These are phyloP conservation scores for Rhopalosiphum maidis DNA, from an alignment of 1,140 invertebrate genomes.

Conservation along the genomic window DNA sequence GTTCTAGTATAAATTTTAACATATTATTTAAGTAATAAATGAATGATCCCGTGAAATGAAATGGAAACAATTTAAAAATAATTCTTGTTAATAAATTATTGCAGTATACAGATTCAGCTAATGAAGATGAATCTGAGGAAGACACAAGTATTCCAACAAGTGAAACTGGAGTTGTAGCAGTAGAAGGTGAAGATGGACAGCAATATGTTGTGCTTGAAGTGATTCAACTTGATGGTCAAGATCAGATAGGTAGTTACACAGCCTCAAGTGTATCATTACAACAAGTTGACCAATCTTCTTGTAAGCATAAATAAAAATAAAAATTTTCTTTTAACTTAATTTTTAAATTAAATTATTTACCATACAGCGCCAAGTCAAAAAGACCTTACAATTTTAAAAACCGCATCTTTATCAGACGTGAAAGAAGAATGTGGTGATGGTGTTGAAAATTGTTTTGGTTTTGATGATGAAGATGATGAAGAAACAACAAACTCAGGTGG, in stretches of 20 bases:
- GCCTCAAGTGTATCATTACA: slow-evolving; percentile 59
- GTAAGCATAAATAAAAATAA: background rate
- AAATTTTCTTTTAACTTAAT: background rate
- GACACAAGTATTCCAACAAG: slow-evolving; percentile 63
- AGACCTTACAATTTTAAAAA: slow-evolving; percentile 53
- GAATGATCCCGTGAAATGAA: background rate
- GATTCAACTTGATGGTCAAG: slow-evolving; percentile 77
- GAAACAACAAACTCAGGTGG: slow-evolving; percentile 58
- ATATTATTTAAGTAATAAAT: background rate
- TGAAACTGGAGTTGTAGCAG: slow-evolving; percentile 66
- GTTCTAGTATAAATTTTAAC: background rate
- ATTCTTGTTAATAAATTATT: background rate
- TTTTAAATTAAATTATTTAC: slow-evolving; percentile 9
- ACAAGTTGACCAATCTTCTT: slow-evolving; percentile 58
- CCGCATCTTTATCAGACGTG: slow-evolving; percentile 24
- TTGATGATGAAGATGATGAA: slow-evolving; percentile 72
- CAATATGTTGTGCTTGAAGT: slow-evolving; percentile 88
- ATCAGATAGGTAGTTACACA: slow-evolving; percentile 59
- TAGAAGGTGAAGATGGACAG: slow-evolving; percentile 78
- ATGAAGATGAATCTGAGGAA: slow-evolving; percentile 64
- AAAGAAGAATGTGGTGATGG: slow-evolving; percentile 54
- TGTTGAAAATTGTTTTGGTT: slow-evolving; percentile 84
- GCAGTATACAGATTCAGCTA: slow-evolving; percentile 49
- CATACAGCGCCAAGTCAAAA: slow-evolving; percentile 47
- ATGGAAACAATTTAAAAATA: background rate